Conservation (phyloP, 2,888 invertebrate species). For the Anagyrus pseudococci region DNA sequence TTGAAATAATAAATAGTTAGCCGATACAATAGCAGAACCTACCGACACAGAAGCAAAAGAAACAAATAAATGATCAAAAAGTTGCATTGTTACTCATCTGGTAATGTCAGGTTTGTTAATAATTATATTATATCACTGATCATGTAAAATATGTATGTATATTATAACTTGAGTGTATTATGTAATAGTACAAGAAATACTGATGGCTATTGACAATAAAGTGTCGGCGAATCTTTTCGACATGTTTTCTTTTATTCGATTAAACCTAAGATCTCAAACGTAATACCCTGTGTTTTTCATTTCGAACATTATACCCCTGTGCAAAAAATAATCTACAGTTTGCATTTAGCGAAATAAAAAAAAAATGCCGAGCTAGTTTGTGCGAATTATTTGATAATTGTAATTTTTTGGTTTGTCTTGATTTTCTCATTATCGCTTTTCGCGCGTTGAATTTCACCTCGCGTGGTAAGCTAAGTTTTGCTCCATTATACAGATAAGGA, state of each 20-base stretch:
- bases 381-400: too few species aligned
- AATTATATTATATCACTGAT: constrained; percentile 55
- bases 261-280: not conserved
- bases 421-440: too few species aligned
- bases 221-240: constrained; percentile 58
- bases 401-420: too few species aligned
- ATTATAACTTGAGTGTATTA: constrained; percentile 60
- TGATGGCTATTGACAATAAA: constrained; percentile 59
- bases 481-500: too few species aligned
- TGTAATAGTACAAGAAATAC: constrained; percentile 54
- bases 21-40: constrained; percentile 20
- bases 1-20: constrained; percentile 30
- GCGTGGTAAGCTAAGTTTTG: too few species aligned
- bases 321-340: too few species aligned
- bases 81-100: constrained; percentile 52
- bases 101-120: constrained; percentile 58
- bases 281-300: not conserved
- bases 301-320: too few species aligned
- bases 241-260: constrained; percentile 39
- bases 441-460: too few species aligned
- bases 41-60: not conserved
- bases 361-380: too few species aligned
- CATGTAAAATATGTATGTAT: constrained; percentile 62
- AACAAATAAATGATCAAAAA: constrained; percentile 9
- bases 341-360: too few species aligned